A percentile compares a stretch with the other conserved stretches of the same genome.
phyloP scores from a whole-genome alignment of 2,888 invertebrate genomes.

The Ashinkailepas kermadecensis region DNA sequence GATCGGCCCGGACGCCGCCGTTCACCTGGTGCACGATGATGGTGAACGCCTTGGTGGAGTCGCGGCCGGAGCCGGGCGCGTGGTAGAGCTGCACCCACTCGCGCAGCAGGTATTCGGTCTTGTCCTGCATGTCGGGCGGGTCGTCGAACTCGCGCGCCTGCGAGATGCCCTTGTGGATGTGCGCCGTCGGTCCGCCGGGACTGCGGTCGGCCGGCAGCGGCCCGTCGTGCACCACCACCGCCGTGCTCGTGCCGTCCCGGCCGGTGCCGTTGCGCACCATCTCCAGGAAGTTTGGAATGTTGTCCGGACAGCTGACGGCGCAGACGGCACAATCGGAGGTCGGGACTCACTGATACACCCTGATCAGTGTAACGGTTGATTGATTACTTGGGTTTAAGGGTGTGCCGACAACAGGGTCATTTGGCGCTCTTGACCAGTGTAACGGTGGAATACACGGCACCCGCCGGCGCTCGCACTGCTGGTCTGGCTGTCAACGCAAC shows the following conservation, averaged over 20 bases:
- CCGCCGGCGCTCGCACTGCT: no score
- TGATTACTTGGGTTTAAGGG: no score
- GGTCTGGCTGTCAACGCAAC: no score
- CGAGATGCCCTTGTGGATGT: slow-evolving; percentile 86
- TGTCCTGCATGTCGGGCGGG: slow-evolving; percentile 87
- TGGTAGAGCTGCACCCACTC: slow-evolving; percentile 94
- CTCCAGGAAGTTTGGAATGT: slow-evolving; percentile 18
- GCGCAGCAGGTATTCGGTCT: slow-evolving; percentile 82
- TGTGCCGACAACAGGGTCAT: no score
- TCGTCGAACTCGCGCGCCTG: slow-evolving; percentile 82
- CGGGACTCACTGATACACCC: no score
- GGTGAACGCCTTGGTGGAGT: slow-evolving; percentile 83
- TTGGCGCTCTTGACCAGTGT: no score
- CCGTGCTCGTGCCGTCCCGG: background rate
- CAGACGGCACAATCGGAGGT: no score
- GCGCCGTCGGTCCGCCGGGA: slow-evolving; percentile 59
- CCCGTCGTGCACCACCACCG: background rate
- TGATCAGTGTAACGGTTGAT: no score
- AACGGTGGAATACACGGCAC: no score
- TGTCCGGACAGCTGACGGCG: slow-evolving; percentile 26
- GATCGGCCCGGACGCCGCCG: slow-evolving; percentile 41
- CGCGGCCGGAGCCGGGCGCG: slow-evolving; percentile 65
- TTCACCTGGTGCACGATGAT: slow-evolving; percentile 94
- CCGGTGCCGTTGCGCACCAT: slow-evolving; percentile 25
- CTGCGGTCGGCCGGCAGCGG: slow-evolving; percentile 4